Conservation (phyloP, 1,140 invertebrate genomes). For the Ostrea edulis region DNA sequence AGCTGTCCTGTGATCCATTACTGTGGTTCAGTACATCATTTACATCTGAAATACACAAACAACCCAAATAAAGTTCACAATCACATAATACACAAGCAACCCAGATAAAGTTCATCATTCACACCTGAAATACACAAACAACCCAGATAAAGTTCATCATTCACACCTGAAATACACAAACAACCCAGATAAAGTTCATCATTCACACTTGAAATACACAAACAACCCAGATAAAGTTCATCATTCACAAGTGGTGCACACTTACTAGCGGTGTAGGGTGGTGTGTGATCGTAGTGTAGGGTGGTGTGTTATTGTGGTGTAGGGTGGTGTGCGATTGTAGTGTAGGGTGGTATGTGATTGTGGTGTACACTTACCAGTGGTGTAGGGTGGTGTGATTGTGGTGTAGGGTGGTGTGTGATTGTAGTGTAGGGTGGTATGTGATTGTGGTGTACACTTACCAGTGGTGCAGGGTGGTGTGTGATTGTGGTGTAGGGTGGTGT, state of each 20-base stretch:
- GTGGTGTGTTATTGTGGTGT: no score
- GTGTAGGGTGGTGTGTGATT: no score
- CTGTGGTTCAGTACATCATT: constrained; percentile 62
- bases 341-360: neutral
- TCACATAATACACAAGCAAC: neutral
- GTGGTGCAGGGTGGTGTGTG: neutral
- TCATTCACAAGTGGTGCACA: neutral
- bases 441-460: neutral
- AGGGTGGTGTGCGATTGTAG: neutral
- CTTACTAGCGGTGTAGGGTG: no score
- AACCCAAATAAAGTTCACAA: constrained; percentile 12
- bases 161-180: no score
- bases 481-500: neutral
- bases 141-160: neutral
- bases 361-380: no score
- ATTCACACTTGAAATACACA: no score
- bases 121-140: no score
- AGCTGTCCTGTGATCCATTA: constrained; percentile 41
- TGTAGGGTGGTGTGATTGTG: no score
- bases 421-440: no score
- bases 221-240: neutral
- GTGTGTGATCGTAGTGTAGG: no score
- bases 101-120: neutral
- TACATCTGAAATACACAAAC: constrained; percentile 55
- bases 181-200: neutral